Base-by-base conservation (phyloP, 1,140 invertebrate species). In the Platyscapa corneri region DNA sequence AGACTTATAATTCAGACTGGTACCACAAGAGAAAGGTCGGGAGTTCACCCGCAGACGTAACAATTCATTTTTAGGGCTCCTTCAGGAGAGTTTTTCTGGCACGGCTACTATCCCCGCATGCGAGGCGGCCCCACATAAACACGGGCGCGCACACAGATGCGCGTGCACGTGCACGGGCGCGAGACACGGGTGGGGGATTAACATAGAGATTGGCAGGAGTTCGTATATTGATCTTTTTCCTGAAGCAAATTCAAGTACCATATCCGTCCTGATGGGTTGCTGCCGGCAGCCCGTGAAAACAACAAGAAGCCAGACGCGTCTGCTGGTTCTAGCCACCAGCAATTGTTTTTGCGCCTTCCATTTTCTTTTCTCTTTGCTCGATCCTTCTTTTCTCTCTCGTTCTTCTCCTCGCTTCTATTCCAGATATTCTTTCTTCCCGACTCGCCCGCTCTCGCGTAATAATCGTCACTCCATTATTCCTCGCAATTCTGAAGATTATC, bases 21-120 rank as follows among this genome's bases (percentile, higher is more conserved):
- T 88, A 88, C 87, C 82, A 86, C 88, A 87, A 90, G 89, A 83
- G 88, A 86, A 86, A 83, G 86, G 90, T 89, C 89, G 90, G 88
- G 91, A 90, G 93, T 92, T 93, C 92, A 93, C 89, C 91, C 92
- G 90, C 93, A 93, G 93, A 93, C 92, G 93, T 91, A 93, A 93
- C 93, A 93, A 93, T 93, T 93, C 93, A 93, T 91, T 93, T 93
- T 93, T 93, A 93, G 92, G 91, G 92, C 91, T 90, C 89, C 92
- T 93, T 89, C 87, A 92, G 84, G 88, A 90, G 86, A 88, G 86
- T 86, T 86, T 87, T 88, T 86, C 89, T 88, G 89, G 82, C 87
- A 83, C 81, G 87, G 67, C 67, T 70, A 70, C 67, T 70, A 70
- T 37, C 16, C 34, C 67, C 67, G 16, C 67, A 37, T n/a, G 37